Percentiles rank a stretch among this genome's conserved stretches.
Conservation (phyloP, 2,113 vertebrate genomes). For the Melanotaenia duboulayi region DNA sequence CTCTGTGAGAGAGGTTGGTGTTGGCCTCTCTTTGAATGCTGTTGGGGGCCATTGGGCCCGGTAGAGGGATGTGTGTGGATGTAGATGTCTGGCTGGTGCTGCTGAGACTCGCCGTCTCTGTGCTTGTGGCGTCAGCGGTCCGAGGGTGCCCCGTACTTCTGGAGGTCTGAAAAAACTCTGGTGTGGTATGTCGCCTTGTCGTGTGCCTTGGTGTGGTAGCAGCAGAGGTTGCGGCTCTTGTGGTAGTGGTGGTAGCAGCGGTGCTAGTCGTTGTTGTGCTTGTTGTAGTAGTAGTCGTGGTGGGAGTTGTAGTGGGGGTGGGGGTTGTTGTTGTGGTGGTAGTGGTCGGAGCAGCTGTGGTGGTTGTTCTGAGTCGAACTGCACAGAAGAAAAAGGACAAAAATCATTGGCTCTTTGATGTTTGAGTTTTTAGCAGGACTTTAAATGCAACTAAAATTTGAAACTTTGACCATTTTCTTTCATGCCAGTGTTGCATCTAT, state of each 20-base stretch:
- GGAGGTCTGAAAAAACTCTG: conserved; percentile 40
- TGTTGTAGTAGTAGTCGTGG: conserved; percentile 12
- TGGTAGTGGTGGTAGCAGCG: conserved; percentile 10
- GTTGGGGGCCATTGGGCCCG: conserved; percentile 65
- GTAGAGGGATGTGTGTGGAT: conserved; percentile 62
- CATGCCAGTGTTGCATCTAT: not conserved
- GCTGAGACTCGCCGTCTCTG: conserved; percentile 48
- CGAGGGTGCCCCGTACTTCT: conserved; percentile 40
- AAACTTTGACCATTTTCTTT: not conserved
- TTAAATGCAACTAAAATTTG: not conserved
- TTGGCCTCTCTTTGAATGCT: conserved; percentile 85
- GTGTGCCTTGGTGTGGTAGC: conserved; percentile 30
- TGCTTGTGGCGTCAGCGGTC: conserved; percentile 39
- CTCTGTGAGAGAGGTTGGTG: conserved; percentile 91
- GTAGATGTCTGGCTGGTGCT: conserved; percentile 61
- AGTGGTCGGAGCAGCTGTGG: conserved; percentile 70
- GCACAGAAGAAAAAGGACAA: conserved; percentile 28
- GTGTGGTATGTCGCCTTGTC: conserved; percentile 13
- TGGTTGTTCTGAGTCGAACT: conserved; percentile 78
- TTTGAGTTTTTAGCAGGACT: not conserved
- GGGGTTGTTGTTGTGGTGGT: conserved; percentile 15
- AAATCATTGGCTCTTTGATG: not conserved
- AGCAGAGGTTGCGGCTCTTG: conserved; percentile 30
- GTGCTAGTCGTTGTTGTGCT: conserved; percentile 19
- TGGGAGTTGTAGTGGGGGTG: not conserved